Conservation (phyloP, 2,797 vertebrate species). For the Uromys caudimaculatus region DNA sequence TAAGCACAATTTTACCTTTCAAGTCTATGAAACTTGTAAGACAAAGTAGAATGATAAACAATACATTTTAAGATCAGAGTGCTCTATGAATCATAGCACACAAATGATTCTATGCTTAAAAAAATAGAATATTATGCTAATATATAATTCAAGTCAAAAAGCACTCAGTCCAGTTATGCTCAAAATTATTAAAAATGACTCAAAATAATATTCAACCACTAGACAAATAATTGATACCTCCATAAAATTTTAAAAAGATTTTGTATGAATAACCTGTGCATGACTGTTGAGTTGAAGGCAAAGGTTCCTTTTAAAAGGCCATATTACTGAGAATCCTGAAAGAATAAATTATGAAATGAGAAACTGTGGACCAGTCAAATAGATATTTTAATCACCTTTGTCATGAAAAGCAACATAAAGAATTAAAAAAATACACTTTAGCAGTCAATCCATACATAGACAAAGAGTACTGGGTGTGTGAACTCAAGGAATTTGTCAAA, state of each 20-base stretch:
- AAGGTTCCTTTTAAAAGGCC: neutral
- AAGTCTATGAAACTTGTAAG: neutral
- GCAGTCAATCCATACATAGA: neutral
- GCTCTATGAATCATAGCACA: neutral
- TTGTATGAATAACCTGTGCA: constrained; percentile 21
- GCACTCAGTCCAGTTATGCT: neutral
- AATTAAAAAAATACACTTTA: neutral
- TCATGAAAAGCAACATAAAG: neutral
- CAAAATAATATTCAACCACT: constrained; percentile 43
- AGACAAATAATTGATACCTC: neutral
- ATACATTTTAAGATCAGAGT: neutral
- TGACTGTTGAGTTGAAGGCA: constrained; percentile 63
- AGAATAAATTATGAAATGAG: constrained; percentile 52
- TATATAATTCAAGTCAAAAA: constrained; percentile 54
- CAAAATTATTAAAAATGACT: neutral
- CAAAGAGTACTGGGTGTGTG: neutral
- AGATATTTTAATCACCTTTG: neutral
- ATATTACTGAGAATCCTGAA: constrained; percentile 3
- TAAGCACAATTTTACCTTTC: constrained; percentile 1
- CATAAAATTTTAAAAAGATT: neutral
- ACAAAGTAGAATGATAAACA: neutral
- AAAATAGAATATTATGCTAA: constrained; percentile 4
- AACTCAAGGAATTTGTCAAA: constrained; percentile 15
- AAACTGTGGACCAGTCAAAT: constrained; percentile 60
- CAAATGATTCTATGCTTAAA: neutral